These are phyloP conservation scores for Diachasmimorpha longicaudata DNA, from an alignment of 1,140 invertebrate genomes.

Conservation along the genomic window DNA sequence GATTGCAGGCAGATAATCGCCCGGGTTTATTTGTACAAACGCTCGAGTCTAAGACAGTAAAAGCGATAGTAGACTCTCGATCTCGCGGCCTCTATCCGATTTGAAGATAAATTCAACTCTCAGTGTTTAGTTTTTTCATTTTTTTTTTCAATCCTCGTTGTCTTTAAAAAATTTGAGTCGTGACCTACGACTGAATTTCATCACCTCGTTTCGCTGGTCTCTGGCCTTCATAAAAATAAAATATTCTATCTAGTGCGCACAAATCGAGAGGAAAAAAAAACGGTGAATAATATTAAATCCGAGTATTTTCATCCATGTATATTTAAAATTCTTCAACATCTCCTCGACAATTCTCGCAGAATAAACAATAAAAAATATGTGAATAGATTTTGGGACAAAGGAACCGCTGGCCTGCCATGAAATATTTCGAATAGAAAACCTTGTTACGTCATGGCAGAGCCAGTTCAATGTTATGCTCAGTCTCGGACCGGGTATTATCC, in stretches of 20 bases:
- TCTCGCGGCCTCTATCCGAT: background rate
- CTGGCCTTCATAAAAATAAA: background rate
- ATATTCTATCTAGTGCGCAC: no score
- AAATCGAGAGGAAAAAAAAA: no score
- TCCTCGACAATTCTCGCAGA: background rate
- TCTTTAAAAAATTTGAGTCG: background rate
- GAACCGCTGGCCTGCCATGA: background rate
- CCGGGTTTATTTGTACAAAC: constrained; percentile 16
- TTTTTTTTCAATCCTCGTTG: background rate
- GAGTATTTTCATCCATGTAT: background rate
- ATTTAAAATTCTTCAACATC: background rate
- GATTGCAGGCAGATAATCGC: constrained; percentile 21
- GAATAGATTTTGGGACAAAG: background rate
- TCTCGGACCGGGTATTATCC: constrained; percentile 47
- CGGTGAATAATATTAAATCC: no score
- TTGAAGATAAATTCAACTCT: background rate
- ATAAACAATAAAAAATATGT: background rate
- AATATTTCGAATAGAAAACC: background rate
- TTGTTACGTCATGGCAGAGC: background rate
- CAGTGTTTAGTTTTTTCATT: background rate
- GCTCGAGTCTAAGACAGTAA: constrained; percentile 4
- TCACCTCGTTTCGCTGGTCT: background rate
- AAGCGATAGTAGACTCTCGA: constrained; percentile 7
- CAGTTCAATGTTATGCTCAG: constrained; percentile 1
- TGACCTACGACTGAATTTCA: background rate